Percentiles rank a stretch among this genome's conserved stretches.
phyloP scores from a whole-genome alignment of 2,113 vertebrate species.

The Maccullochella peelii region DNA sequence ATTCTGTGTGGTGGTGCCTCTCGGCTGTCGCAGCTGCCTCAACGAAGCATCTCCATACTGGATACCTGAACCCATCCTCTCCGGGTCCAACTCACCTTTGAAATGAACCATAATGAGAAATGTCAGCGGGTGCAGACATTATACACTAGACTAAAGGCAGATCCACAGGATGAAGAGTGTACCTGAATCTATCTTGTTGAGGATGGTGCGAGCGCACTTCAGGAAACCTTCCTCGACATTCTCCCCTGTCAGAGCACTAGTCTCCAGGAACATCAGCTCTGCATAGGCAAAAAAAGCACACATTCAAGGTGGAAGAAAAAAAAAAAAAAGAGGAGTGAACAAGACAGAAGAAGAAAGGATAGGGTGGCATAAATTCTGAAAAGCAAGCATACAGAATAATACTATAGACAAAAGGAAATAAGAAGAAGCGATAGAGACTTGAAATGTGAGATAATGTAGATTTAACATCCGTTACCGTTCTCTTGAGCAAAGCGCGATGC shows the following conservation, averaged over 20 bases:
- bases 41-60: constrained; percentile 92
- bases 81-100: constrained; percentile 92
- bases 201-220: constrained; percentile 92
- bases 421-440: no score
- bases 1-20: constrained; percentile 85
- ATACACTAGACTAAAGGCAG: not conserved
- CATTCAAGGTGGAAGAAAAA: not conserved
- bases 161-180: constrained; percentile 16
- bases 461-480: constrained; percentile 83
- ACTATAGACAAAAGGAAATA: not conserved
- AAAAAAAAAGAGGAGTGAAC: not conserved
- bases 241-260: constrained; percentile 93
- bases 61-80: constrained; percentile 96
- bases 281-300: not conserved
- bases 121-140: not conserved
- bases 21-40: constrained; percentile 90
- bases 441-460: not conserved
- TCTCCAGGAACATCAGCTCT: constrained; percentile 95
- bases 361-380: not conserved
- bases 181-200: constrained; percentile 96
- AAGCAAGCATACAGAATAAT: not conserved
- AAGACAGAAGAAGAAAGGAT: not conserved
- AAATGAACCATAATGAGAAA: not conserved
- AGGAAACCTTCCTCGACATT: constrained; percentile 94
- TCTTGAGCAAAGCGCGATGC: constrained; percentile 94